These are phyloP conservation scores for Ochropacha duplaris DNA, from an alignment of 2,888 invertebrate genomes.

Conservation along the genomic window DNA sequence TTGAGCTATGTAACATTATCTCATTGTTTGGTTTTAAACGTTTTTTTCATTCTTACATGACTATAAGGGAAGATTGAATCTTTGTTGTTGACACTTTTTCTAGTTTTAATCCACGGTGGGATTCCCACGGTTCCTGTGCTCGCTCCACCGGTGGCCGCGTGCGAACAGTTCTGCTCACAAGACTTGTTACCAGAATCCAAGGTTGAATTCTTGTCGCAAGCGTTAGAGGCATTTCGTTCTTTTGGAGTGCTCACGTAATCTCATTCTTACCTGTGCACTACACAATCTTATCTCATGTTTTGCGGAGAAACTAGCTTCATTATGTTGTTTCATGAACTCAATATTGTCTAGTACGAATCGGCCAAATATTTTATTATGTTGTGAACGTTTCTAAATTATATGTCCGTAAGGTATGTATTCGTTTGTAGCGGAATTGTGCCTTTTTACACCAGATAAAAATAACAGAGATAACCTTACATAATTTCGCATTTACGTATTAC, in stretches of 20 bases:
- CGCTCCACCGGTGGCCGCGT: constrained; percentile 54
- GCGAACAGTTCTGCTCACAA: constrained; percentile 60
- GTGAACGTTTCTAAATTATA: too few relatives aligned
- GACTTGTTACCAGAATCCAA: constrained; percentile 58
- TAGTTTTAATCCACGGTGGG: constrained; percentile 44
- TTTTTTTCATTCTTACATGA: constrained; percentile 49
- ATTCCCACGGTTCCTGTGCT: constrained; percentile 58
- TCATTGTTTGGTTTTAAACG: constrained; percentile 58
- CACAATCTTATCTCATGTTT: constrained; percentile 10
- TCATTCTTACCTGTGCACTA: constrained; percentile 46
- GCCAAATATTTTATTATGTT: too few relatives aligned
- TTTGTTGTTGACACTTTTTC: constrained; percentile 55
- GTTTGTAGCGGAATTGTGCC: too few relatives aligned
- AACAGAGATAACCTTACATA: too few relatives aligned
- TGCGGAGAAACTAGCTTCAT: constrained; percentile 12
- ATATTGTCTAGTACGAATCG: too few relatives aligned
- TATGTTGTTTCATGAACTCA: background rate
- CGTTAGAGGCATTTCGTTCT: constrained; percentile 70
- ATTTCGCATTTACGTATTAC: too few relatives aligned
- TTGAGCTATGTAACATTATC: constrained; percentile 63
- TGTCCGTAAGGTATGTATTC: too few relatives aligned
- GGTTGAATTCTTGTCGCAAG: constrained; percentile 67
- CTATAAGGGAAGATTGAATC: constrained; percentile 54
- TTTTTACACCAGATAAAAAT: too few relatives aligned
- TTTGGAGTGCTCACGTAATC: constrained; percentile 64